phyloP scores from a whole-genome alignment of 2,797 vertebrate species.

The Protosalanx chinensis region DNA sequence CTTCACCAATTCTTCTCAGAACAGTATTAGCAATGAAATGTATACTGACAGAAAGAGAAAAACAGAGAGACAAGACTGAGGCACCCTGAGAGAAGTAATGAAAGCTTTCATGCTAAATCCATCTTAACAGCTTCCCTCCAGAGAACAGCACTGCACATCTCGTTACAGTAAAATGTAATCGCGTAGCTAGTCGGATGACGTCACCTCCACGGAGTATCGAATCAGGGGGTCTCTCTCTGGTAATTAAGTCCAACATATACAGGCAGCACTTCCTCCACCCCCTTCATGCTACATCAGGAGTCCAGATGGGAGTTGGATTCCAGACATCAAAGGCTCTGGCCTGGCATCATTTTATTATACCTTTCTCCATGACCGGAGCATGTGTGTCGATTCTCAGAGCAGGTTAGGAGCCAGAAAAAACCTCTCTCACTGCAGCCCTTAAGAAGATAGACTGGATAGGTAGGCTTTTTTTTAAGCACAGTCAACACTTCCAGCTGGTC shows the following conservation, averaged over 20 bases:
- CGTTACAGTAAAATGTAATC: not conserved
- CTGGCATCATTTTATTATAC: not conserved
- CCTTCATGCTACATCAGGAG: not conserved
- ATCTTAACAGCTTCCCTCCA: not conserved
- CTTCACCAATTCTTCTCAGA: no score
- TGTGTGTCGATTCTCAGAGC: not conserved
- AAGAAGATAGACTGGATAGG: no score
- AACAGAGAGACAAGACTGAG: not conserved
- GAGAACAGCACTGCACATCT: not conserved
- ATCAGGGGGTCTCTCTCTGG: not conserved
- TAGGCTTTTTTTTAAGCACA: no score
- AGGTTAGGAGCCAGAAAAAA: no score
- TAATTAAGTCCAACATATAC: not conserved
- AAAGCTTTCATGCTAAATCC: not conserved
- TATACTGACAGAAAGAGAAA: not conserved
- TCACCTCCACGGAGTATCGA: not conserved
- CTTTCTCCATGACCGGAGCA: not conserved
- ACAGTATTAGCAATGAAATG: not conserved
- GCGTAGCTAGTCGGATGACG: slow-evolving; percentile 4
- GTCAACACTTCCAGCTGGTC: no score
- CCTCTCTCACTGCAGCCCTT: no score
- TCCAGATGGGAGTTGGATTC: not conserved
- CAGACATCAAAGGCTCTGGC: not conserved
- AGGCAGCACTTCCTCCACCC: not conserved
- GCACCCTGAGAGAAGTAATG: not conserved